Evolutionary conservation across 2,113 vertebrate species (phyloP), one percentile per base, ranked within the genome.

Genomic region (Pluvialis apricaria): DNA sequence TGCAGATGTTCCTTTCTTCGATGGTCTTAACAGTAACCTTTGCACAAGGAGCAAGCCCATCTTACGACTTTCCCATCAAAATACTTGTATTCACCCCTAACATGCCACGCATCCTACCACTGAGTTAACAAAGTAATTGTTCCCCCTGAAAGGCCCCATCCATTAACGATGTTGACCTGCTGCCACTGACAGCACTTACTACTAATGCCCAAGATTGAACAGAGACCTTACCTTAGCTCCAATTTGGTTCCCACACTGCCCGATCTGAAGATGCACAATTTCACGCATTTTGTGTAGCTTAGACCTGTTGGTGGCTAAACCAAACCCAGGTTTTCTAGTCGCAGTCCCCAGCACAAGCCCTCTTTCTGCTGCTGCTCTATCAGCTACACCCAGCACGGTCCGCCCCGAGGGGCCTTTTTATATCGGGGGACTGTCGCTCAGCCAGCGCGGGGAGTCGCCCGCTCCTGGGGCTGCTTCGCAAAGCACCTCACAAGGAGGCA

Each of bases 171-270:
- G 32, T 8, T 64, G 36, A 66, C 57, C 44, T 73, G 21, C 69
- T 79, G 5, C 54, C 31, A 17, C 64, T 16, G 26, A 6, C 0
- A 29, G 40, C 29, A 20, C 28, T 54, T 62, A 34, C 22, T 19
- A 1, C 61, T 15, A 13, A 13, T 4, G n/a, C 49, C 12, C 19
- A 19, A 18, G 3, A 47, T 0, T 29, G 60, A 51, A 36, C 47
- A 36, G 21, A 62, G 21, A 5, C 44, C 98, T 97, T 98, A 99
- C 99, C 99, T 99, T 99, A 36, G 99, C 96, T 96, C 99, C 99
- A 8, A 99, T 99, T 97, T 99, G 99, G 98, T 99, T 99, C 45
- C 99, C 99, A 54, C 99, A 99, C 97, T 99, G 99, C 96, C 99
- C 99, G 7, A 99, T 99, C 98, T 99, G 99, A 84, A 99, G 98